Evolutionary conservation across 2,113 vertebrate genomes (phyloP).

Genomic region (Malurus elegans): DNA sequence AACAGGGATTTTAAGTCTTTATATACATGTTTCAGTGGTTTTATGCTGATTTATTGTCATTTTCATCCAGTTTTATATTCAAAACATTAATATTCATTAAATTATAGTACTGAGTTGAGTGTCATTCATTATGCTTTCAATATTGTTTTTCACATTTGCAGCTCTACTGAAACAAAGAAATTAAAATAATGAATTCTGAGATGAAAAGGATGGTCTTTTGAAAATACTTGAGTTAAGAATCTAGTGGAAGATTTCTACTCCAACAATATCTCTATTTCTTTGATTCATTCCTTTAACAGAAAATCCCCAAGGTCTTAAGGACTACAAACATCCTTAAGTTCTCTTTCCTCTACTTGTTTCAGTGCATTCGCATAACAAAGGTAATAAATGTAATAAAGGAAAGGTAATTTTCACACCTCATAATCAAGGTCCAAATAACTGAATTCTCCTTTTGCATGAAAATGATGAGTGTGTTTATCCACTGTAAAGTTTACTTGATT

Average conservation of each 20-base stretch:
- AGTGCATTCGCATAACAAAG: background rate
- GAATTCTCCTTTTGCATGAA: constrained; percentile 79
- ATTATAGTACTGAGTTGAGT: background rate
- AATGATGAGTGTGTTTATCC: constrained; percentile 82
- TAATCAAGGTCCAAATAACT: constrained; percentile 80
- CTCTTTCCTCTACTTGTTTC: background rate
- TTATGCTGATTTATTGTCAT: background rate
- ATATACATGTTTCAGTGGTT: background rate
- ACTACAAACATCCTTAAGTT: background rate
- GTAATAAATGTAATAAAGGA: constrained; percentile 28
- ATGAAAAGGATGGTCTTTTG: background rate
- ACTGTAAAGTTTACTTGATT: constrained; percentile 89
- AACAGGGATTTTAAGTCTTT: background rate
- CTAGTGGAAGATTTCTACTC: background rate
- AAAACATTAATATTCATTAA: background rate
- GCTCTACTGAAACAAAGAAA: background rate
- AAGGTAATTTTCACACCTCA: constrained; percentile 82
- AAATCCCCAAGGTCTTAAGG: background rate
- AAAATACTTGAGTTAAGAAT: background rate
- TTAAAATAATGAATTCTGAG: background rate
- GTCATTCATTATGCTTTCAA: background rate
- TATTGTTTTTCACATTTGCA: background rate
- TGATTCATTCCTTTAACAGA: background rate
- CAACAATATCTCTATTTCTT: background rate
- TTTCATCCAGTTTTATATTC: background rate